Base-by-base conservation (phyloP, 2,113 vertebrate genomes). In the Lanius collurio region DNA sequence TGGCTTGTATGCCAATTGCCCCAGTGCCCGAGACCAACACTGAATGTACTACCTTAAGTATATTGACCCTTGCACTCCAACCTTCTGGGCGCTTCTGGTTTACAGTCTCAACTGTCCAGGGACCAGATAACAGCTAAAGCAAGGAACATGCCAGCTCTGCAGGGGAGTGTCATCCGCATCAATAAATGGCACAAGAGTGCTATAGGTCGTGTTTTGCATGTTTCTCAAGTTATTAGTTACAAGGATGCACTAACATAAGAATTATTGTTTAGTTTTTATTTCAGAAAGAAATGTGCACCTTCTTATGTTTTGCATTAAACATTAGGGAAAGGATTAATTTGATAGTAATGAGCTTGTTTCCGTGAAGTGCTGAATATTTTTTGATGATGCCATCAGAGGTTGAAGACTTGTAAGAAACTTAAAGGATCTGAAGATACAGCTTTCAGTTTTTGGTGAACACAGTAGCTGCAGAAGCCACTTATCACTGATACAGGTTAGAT, bases 1-100 rank as follows among this genome's bases (percentile, higher is more conserved):
- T 96, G 93, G 67, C 42, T 88, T 86, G 88, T 92, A 11, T 88
- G 55, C 60, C 68, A 74, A 83, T 59, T 77, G 57, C 39, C 35
- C 26, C 53, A 19, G 65, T 3, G 17, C 35, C 68, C 47, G 86
- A 83, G 33, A 90, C 68, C 60, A 63, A 1, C 1, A 0, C 13
- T 73, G 86, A 97, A 92, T 88, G 63, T 69, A 67, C 59, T 94
- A 67, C 35, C 90, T 85, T 52, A 73, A 95, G 89, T 92, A 90
- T 69, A 74, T 89, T 95, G 94, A 96, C 89, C 86, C 76, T 92
- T 92, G 89, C 76, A 70, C 93, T 95, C 27, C 83, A 87, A n/a
- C 83, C 71, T 94, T 87, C 60, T 91, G 69, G 83, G 68, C 60
- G 83, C 86, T 93, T 91, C 60, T 81, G 60, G 50, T 94, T 96